Base-by-base conservation (phyloP, 1,140 invertebrate species). In the Latrodectus geometricus region DNA sequence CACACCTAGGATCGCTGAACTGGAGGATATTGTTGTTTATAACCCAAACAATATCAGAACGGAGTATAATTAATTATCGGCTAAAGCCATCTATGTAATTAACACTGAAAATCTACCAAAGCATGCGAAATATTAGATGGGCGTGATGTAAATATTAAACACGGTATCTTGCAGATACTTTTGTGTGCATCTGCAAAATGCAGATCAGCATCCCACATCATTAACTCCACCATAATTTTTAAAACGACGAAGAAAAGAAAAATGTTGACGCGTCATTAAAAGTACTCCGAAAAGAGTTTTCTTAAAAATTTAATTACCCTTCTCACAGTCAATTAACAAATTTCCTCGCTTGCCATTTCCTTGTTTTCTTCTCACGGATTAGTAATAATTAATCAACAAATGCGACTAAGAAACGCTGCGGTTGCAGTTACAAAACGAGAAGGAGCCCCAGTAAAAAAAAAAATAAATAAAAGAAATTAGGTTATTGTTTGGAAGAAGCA, bases 401-500 rank as follows among this genome's bases (percentile, higher is more conserved):
- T 17, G 61, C 52, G 74, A 14, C 50, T 50, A 35, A 68, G 66
- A 79, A 76, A 79, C 77, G 35, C 35, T 35, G 35, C 35, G 35
- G 35, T 35, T 35, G 35, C 35, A 35, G 35, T 35, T 35, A 35
- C 5, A 35, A 61, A 61, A 61, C 11, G 54, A 61, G 8, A 61
- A 61, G 17, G 17, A 14, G 11, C 17, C 54, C 11, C 17, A 8
- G 54, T 4, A 61, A 14, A 61, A 14, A 14, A 14, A 61, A 14
- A 79, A 23, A 66, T 35, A 49, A 17, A 61, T 56, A 69, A 12
- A 48, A n/a, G n/a, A 52, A 81, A 52, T 72, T 52, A 72, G 79
- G 79, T 81, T 81, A 81, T 81, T 81, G 79, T 70, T 81, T 72
- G 50, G 21, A 56, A 9, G 68, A 8, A 49, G 12, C 50, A 72